phyloP scores from a whole-genome alignment of 2,113 vertebrate genomes.

The Limanda limanda region DNA sequence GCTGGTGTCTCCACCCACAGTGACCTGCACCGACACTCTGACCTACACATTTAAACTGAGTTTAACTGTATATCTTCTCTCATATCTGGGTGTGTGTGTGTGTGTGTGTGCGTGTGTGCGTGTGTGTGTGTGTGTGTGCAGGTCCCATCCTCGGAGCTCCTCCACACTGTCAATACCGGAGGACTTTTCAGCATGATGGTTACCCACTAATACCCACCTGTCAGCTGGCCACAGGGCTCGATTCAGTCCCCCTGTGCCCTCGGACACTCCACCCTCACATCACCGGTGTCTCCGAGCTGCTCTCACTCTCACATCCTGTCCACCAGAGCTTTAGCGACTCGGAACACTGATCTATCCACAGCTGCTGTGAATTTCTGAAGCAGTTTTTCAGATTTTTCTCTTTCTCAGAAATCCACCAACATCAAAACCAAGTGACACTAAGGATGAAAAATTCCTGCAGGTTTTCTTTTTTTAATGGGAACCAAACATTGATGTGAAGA shows the following conservation, averaged over 20 bases:
- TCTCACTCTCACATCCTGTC: not conserved
- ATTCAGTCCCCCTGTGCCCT: not conserved
- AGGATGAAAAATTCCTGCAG: not conserved
- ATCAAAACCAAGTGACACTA: not conserved
- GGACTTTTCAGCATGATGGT: constrained; percentile 10
- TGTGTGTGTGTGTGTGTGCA: constrained; percentile 28
- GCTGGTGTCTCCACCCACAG: no score
- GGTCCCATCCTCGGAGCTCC: constrained; percentile 28
- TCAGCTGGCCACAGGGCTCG: not conserved
- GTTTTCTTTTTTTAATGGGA: not conserved
- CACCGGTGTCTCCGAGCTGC: not conserved
- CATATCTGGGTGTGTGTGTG: not conserved
- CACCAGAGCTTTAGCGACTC: constrained; percentile 5
- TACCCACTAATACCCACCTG: constrained; percentile 1
- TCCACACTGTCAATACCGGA: constrained; percentile 9
- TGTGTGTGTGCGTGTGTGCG: constrained; percentile 20
- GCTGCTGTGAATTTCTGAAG: constrained; percentile 15
- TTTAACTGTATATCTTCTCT: not conserved
- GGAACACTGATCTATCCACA: constrained; percentile 11
- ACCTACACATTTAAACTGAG: not conserved
- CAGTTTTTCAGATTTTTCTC: not conserved
- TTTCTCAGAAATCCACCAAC: not conserved
- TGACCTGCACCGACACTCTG: not conserved
- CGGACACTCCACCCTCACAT: not conserved
- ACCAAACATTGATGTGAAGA: not conserved